Evolutionary conservation across 2,888 invertebrate genomes (phyloP), one percentile per base, ranked within the genome.

Genomic region (Ichneumoninae sp.): DNA sequence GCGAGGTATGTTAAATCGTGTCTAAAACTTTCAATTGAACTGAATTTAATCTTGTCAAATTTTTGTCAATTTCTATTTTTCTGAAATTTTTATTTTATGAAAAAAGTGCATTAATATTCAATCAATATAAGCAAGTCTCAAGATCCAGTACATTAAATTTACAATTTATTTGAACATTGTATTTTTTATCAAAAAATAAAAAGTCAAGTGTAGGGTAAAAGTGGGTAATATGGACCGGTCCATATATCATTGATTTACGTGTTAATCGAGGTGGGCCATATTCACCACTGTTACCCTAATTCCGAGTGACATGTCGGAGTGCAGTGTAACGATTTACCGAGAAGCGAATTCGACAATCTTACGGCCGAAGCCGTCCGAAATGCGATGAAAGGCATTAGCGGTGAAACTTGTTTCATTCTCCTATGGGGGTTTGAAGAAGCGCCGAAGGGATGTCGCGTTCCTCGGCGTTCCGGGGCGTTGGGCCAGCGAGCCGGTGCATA

Each of bases 331-430:
- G 54, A 54, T 54, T 66, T 33, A 36, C 65, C 8, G 60, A 5
- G 6, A 52, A 47, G 33, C 47, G 60, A 66, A 66, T 78, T 63
- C 19, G 44, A 36, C 40, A 68, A n/a, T 40, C 16, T 13, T 47
- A 10, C 66, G 66, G 47, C 16, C 22, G 8, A 36, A 6, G 22
- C 54, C 19, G 50, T 22, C 33, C 30, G 33, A 22, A 76, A 82
- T 68, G 73, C 71, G 71, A 66, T 71, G 69, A 77, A 66, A 71
- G 54, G 66, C 44, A 50, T 26, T 78, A 74, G 60, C 13, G 30
- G 66, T 13, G 19, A 83, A 66, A 22, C 50, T 57, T 7, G 8
- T 69, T 77, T 57, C 7, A 8, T 47, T 47, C 44, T 47, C 44
- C 16, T 40, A 40, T 0, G 60, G 30, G 60, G 40, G 36, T 26